phyloP scores from a whole-genome alignment of 2,888 invertebrate genomes.

The Lymantria monacha region DNA sequence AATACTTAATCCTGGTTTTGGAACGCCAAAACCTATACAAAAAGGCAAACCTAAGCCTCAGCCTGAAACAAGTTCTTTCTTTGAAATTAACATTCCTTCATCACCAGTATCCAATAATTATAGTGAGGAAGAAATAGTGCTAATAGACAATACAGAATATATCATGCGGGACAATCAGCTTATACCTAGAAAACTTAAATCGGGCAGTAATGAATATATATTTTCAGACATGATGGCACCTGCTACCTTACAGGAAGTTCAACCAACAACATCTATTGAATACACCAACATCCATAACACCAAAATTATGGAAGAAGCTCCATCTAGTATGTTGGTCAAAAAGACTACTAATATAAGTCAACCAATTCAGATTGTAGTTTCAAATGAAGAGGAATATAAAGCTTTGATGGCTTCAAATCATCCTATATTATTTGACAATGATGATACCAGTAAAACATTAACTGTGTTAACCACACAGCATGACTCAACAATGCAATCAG shows the following conservation, averaged over 20 bases:
- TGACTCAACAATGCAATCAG: slow-evolving; percentile 45
- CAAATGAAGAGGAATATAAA: slow-evolving; percentile 77
- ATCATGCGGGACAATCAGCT: slow-evolving; percentile 70
- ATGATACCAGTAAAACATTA: slow-evolving; percentile 61
- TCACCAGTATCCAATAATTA: slow-evolving; percentile 11
- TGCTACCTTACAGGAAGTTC: slow-evolving; percentile 10
- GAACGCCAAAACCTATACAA: slow-evolving; percentile 30
- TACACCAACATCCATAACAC: slow-evolving; percentile 46
- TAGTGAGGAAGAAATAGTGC: slow-evolving; percentile 57
- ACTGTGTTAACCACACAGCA: slow-evolving; percentile 63
- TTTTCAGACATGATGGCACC: slow-evolving; percentile 44
- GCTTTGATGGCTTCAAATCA: slow-evolving; percentile 70
- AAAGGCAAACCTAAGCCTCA: slow-evolving; percentile 33
- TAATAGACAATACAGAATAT: slow-evolving; percentile 84
- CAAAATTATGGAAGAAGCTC: slow-evolving; percentile 38
- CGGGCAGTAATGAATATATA: slow-evolving; percentile 45
- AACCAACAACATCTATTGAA: slow-evolving; percentile 53
- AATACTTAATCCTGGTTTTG: slow-evolving; percentile 64
- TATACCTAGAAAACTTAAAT: slow-evolving; percentile 48
- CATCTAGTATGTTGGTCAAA: slow-evolving; percentile 52
- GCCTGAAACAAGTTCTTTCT: slow-evolving; percentile 41
- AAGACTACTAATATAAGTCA: slow-evolving; percentile 56
- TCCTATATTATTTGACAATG: slow-evolving; percentile 70
- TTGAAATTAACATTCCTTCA: slow-evolving; percentile 35
- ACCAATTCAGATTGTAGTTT: slow-evolving; percentile 75